A percentile compares a stretch with the other conserved stretches of the same genome.
Evolutionary conservation across 2,797 vertebrate genomes (phyloP).

Genomic region (Melanotaenia maccullochi): DNA sequence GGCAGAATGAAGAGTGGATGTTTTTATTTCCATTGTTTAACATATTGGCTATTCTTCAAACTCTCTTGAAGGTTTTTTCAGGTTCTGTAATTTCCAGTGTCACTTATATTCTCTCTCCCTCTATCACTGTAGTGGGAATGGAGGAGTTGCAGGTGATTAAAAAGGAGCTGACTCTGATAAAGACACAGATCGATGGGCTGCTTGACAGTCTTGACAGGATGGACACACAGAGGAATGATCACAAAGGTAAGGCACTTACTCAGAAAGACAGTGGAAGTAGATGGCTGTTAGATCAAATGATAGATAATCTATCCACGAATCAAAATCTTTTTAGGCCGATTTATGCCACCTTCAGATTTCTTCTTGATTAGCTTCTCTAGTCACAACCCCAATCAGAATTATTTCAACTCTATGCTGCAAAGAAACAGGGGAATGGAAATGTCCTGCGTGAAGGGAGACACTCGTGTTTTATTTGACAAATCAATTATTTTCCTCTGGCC

Average conservation of each 20-base stretch:
- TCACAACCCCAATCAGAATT: slow-evolving; percentile 53
- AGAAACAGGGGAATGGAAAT: slow-evolving; percentile 22
- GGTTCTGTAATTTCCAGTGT: slow-evolving; percentile 16
- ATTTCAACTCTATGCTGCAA: slow-evolving; percentile 45
- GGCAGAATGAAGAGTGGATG: neutral
- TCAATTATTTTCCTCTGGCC: slow-evolving; percentile 55
- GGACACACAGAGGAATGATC: slow-evolving; percentile 83
- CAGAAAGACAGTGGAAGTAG: slow-evolving; percentile 54
- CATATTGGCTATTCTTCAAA: slow-evolving; percentile 8
- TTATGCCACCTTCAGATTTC: slow-evolving; percentile 50
- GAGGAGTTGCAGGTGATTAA: slow-evolving; percentile 87
- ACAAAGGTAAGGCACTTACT: slow-evolving; percentile 79
- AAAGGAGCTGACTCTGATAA: slow-evolving; percentile 86
- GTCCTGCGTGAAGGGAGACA: slow-evolving; percentile 22
- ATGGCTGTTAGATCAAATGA: slow-evolving; percentile 41
- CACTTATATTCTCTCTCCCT: slow-evolving; percentile 17
- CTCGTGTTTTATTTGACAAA: slow-evolving; percentile 49
- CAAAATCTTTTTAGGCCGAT: slow-evolving; percentile 56
- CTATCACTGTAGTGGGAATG: slow-evolving; percentile 79
- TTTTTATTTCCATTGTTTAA: neutral
- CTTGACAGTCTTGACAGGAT: slow-evolving; percentile 86
- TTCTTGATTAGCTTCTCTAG: slow-evolving; percentile 61
- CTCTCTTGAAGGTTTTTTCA: slow-evolving; percentile 17
- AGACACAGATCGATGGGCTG: slow-evolving; percentile 87
- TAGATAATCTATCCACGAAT: slow-evolving; percentile 61